phyloP scores from a whole-genome alignment of 2,113 vertebrate species.

The Philantomba maxwellii region DNA sequence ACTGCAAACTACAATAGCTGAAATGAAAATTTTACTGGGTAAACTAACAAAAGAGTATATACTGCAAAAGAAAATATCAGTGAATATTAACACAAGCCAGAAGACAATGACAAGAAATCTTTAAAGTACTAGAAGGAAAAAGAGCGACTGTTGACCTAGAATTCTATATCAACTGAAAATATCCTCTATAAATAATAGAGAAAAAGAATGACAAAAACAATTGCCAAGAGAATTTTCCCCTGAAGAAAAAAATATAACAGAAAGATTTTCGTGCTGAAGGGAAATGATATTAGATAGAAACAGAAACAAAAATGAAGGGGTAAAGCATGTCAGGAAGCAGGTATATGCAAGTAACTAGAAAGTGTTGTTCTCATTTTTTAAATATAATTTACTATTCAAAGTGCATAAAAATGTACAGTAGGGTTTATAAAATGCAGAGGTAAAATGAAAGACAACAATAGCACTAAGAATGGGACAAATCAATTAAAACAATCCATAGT shows the following conservation, averaged over 20 bases:
- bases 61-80: neutral
- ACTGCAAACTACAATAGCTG: neutral
- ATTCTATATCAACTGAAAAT: neutral
- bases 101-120: neutral
- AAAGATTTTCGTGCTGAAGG: neutral
- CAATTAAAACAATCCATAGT: neutral
- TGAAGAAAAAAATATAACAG: neutral
- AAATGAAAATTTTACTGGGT: neutral
- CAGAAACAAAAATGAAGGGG: neutral
- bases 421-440: neutral
- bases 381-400: neutral
- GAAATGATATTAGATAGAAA: neutral
- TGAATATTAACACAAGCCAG: neutral
- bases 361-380: neutral
- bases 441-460: neutral
- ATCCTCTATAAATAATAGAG: neutral
- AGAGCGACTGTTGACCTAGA: neutral
- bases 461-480: neutral
- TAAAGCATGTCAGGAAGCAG: neutral
- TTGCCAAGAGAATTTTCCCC: neutral
- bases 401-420: neutral
- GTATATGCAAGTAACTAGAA: neutral
- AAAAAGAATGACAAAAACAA: neutral
- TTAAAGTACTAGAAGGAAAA: neutral
- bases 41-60: neutral